Percentiles rank a stretch among this genome's conserved stretches.
These are phyloP conservation scores for Luscinia megarhynchos DNA, from an alignment of 2,797 vertebrate genomes.

Conservation along the genomic window DNA sequence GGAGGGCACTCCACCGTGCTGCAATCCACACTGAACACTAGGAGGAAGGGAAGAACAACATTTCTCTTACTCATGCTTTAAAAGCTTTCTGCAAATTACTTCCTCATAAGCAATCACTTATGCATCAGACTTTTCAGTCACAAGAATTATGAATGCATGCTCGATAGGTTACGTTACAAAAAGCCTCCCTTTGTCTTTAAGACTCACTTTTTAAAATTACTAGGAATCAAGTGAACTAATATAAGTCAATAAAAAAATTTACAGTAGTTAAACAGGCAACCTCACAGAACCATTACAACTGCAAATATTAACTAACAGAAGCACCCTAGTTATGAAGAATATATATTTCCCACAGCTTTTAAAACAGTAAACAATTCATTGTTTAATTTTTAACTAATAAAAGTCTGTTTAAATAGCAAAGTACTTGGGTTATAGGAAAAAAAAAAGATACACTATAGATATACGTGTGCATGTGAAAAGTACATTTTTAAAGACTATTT, in stretches of 20 bases:
- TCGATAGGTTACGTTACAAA: neutral
- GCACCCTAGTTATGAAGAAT: neutral
- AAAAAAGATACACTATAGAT: neutral
- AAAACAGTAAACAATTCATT: neutral
- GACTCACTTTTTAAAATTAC: neutral
- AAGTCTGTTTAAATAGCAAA: neutral
- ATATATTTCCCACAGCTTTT: neutral
- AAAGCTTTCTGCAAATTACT: neutral
- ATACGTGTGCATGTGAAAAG: neutral
- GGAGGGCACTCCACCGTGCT: slow-evolving; percentile 90
- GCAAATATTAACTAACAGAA: neutral
- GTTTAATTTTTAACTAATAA: neutral
- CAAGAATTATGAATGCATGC: neutral
- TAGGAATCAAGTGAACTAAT: neutral
- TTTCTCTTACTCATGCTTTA: neutral
- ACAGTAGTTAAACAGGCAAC: neutral
- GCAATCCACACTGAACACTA: slow-evolving; percentile 91
- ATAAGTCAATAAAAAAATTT: neutral
- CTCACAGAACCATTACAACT: neutral
- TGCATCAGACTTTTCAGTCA: neutral
- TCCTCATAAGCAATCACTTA: neutral
- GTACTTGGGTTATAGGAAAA: neutral
- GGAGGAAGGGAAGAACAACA: slow-evolving; percentile 54
- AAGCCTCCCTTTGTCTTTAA: neutral
- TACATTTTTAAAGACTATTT: neutral